Conservation (phyloP, 2,113 vertebrate species). For the Martes martes region DNA sequence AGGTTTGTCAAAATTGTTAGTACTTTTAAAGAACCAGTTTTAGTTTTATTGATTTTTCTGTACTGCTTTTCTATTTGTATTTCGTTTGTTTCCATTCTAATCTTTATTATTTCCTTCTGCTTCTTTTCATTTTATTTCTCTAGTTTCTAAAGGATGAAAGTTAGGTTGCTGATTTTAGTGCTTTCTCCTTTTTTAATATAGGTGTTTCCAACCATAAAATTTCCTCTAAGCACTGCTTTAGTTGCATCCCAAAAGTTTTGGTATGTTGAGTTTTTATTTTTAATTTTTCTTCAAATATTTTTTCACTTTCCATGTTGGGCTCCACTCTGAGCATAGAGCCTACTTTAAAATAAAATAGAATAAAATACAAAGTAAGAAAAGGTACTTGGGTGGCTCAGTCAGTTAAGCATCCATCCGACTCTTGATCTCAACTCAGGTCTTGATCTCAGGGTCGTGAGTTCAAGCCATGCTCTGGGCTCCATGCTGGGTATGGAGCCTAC, state of each 20-base stretch:
- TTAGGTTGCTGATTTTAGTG: not conserved
- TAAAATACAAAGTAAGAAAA: not conserved
- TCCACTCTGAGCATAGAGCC: not conserved
- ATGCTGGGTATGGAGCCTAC: not conserved
- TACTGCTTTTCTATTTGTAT: not conserved
- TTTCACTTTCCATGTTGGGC: no score
- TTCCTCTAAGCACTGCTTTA: not conserved
- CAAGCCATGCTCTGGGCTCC: not conserved
- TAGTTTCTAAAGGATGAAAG: not conserved
- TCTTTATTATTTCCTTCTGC: not conserved
- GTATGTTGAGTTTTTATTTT: not conserved
- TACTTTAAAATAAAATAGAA: not conserved
- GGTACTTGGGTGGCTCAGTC: not conserved
- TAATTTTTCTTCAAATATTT: not conserved
- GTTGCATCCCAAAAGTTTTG: not conserved
- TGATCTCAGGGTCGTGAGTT: not conserved
- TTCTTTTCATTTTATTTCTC: not conserved
- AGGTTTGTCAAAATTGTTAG: not conserved
- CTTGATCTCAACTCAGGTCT: not conserved
- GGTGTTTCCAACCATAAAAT: not conserved
- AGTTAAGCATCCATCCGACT: not conserved
- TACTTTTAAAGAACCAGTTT: not conserved
- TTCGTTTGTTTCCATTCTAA: not conserved
- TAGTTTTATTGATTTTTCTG: not conserved
- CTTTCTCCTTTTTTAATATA: not conserved